Conservation (phyloP, 2,113 vertebrate genomes). For the Oncorhynchus nerka region DNA sequence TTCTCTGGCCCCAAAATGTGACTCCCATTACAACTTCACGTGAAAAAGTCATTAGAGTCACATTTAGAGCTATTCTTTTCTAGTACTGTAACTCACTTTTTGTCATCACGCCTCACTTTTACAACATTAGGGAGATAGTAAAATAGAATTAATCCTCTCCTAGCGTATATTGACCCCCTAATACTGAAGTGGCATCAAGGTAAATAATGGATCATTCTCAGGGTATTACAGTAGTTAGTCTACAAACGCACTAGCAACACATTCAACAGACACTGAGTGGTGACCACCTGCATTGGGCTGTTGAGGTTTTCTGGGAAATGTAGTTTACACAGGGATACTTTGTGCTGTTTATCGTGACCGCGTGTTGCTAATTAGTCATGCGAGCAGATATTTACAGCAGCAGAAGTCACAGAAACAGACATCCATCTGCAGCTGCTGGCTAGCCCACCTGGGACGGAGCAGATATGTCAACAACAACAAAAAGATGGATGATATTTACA, state of each 20-base stretch:
- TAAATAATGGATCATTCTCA: background rate
- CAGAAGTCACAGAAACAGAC: constrained; percentile 6
- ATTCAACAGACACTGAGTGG: background rate
- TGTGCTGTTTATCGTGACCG: constrained; percentile 6
- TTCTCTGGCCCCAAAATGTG: background rate
- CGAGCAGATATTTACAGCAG: constrained; percentile 6
- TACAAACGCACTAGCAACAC: background rate
- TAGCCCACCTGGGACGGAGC: background rate
- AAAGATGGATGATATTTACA: background rate
- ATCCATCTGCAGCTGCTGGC: background rate
- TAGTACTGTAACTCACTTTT: background rate
- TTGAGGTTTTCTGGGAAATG: background rate
- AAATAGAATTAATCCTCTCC: too few relatives aligned
- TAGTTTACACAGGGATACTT: background rate
- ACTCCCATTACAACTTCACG: constrained; percentile 13
- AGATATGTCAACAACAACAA: background rate
- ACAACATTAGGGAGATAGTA: background rate
- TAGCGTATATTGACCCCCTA: too few relatives aligned
- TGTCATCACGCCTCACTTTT: background rate
- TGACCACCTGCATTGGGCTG: background rate
- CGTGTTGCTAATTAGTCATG: background rate
- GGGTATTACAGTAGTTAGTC: too few relatives aligned
- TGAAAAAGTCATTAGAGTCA: constrained; percentile 17
- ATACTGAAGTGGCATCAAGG: background rate
- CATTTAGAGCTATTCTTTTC: background rate